phyloP scores from a whole-genome alignment of 2,888 invertebrate species.

The Gymnocheta viridis region DNA sequence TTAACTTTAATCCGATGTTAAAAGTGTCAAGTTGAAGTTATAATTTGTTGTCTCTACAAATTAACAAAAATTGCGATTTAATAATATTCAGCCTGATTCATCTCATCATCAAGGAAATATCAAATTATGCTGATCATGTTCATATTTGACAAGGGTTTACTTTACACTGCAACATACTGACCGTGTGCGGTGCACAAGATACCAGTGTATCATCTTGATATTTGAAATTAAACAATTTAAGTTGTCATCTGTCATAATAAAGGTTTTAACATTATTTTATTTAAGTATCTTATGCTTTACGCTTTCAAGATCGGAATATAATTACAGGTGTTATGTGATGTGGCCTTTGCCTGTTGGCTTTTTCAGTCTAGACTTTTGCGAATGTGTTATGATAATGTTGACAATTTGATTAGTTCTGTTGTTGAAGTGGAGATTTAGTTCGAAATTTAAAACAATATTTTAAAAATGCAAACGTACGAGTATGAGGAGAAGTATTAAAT shows the following conservation, averaged over 20 bases:
- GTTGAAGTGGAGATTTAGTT: constrained; percentile 7
- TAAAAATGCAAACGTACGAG: neutral
- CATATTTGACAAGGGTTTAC: constrained; percentile 66
- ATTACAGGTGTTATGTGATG: constrained; percentile 65
- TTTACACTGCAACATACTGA: neutral
- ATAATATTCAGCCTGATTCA: constrained; percentile 40
- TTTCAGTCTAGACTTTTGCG: constrained; percentile 65
- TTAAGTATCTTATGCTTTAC: neutral
- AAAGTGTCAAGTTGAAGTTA: constrained; percentile 65
- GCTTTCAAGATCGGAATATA: constrained; percentile 40
- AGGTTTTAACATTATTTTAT: constrained; percentile 54
- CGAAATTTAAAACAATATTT: neutral
- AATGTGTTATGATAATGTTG: constrained; percentile 68
- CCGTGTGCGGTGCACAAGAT: neutral
- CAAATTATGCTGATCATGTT: constrained; percentile 65
- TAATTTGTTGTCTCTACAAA: constrained; percentile 61
- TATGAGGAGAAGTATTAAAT: neutral
- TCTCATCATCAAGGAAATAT: constrained; percentile 56
- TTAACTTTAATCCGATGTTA: constrained; percentile 37
- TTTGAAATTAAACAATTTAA: constrained; percentile 64
- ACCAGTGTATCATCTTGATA: constrained; percentile 42
- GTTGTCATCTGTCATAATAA: constrained; percentile 70
- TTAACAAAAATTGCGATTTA: constrained; percentile 44
- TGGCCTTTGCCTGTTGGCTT: constrained; percentile 57
- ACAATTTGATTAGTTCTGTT: constrained; percentile 62